phyloP scores from a whole-genome alignment of 2,797 vertebrate genomes.

The Lycodopsis pacificus region DNA sequence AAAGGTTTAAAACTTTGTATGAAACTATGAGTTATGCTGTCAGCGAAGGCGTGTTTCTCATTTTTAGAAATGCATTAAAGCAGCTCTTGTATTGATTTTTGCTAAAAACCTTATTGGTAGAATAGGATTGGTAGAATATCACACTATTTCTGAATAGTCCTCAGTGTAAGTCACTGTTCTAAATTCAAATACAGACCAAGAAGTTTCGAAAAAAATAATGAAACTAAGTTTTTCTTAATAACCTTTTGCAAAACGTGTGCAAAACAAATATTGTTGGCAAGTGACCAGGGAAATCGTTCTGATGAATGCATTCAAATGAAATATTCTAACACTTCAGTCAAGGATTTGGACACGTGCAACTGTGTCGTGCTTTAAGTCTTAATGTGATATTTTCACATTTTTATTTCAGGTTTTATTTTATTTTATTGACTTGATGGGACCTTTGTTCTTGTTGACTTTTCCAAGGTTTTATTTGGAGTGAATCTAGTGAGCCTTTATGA shows the following conservation, averaged over 20 bases:
- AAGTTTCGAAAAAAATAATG: too few relatives aligned
- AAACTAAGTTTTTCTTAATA: background rate
- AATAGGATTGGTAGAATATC: background rate
- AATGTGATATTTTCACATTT: background rate
- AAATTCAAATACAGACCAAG: background rate
- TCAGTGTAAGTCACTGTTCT: background rate
- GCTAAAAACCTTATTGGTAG: background rate
- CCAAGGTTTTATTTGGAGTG: background rate
- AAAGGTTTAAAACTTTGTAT: constrained; percentile 6
- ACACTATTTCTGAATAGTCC: background rate
- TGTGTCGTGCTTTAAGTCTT: background rate
- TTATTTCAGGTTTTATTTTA: background rate
- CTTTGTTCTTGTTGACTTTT: background rate
- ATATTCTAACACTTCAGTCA: constrained; percentile 15
- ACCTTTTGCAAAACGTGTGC: background rate
- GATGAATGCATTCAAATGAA: constrained; percentile 3
- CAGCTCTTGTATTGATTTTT: background rate
- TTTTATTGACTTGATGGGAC: background rate
- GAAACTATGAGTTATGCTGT: background rate
- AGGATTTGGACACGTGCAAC: background rate
- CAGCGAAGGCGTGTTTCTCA: background rate
- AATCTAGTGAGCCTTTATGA: background rate
- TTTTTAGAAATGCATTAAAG: background rate
- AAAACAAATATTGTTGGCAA: constrained; percentile 18
- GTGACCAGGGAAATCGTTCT: background rate